Evolutionary conservation across 1,140 invertebrate genomes (phyloP), one percentile per base, ranked within the genome.

Genomic region (Branchinecta lynchi): DNA sequence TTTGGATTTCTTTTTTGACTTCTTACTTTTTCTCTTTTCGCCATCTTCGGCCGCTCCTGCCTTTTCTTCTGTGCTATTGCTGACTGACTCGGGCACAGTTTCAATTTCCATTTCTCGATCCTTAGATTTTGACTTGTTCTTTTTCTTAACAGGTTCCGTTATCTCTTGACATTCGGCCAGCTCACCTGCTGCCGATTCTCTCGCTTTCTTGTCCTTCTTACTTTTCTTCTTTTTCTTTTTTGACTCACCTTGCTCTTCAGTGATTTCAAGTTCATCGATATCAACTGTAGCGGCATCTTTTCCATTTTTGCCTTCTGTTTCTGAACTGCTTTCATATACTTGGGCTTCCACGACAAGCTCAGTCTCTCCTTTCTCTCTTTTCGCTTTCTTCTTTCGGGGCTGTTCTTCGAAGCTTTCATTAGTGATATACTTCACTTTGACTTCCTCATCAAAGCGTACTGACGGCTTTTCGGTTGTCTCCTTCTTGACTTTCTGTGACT

Each of bases 391-490:
- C 66, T 68, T 70, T 68, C 67, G 43, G 3, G 12, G 44, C 46
- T 2, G 45, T n/a, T 60, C 15, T 68, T 70, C 66, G 43, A 21
- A 15, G 32, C 32, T 32, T 32, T 32, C 32, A 44, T 66, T 45
- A 17, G 45, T 69, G 43, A 45, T 66, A 66, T 32, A 70, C 21
- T 66, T 66, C 32, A 66, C 69, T 43, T 70, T 69, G 17, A 71
- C 71, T 9, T 65, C 44, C 8, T 71, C 69, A 8, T 65, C 44
- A 3, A 45, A 43, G 66, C 69, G 65, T 12, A 69, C 69, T 15
- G 66, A 66, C 3, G 69, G 68, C 9, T 68, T 68, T 43, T 65
- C 51, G 43, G 21, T 69, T 46, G 46, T 66, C 7, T 66, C 44
- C 8, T 46, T 51, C 7, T 10, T 60, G 5, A 44, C 44, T 7